phyloP scores from a whole-genome alignment of 2,888 invertebrate species.

The Vandiemenella viatica region DNA sequence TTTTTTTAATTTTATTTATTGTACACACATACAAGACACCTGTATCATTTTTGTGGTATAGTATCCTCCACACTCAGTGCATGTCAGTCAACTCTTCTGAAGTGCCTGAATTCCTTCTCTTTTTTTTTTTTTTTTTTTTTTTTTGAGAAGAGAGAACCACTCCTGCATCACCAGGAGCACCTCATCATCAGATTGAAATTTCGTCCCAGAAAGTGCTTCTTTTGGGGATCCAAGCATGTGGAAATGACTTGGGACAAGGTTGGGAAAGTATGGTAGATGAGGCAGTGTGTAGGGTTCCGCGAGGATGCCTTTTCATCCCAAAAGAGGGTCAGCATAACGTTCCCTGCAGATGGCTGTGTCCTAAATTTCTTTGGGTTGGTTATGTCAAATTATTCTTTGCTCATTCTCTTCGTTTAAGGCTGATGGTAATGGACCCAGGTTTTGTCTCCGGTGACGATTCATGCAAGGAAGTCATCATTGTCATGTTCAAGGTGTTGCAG shows the following conservation, averaged over 20 bases:
- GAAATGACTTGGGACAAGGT: neutral
- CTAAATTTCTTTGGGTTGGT: neutral
- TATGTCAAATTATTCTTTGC: neutral
- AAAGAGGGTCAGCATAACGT: too few relatives aligned
- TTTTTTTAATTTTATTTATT: neutral
- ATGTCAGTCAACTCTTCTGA: neutral
- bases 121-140: too few relatives aligned
- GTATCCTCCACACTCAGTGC: too few relatives aligned
- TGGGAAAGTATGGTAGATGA: neutral
- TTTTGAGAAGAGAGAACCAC: too few relatives aligned
- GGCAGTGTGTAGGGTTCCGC: neutral
- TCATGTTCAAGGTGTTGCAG: neutral
- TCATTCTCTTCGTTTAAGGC: neutral
- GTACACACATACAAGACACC: neutral
- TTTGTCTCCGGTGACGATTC: neutral
- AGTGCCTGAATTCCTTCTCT: neutral
- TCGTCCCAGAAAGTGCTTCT: too few relatives aligned
- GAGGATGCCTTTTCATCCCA: neutral
- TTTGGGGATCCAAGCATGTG: too few relatives aligned
- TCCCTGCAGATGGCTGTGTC: constrained; percentile 1
- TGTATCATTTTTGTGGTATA: neutral
- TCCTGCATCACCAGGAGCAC: too few relatives aligned
- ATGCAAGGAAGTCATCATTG: neutral
- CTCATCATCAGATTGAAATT: too few relatives aligned
- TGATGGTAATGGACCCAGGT: neutral